Evolutionary conservation across 2,888 invertebrate species (phyloP), one percentile per base, ranked within the genome.

Genomic region (Conops quadrifasciatus): DNA sequence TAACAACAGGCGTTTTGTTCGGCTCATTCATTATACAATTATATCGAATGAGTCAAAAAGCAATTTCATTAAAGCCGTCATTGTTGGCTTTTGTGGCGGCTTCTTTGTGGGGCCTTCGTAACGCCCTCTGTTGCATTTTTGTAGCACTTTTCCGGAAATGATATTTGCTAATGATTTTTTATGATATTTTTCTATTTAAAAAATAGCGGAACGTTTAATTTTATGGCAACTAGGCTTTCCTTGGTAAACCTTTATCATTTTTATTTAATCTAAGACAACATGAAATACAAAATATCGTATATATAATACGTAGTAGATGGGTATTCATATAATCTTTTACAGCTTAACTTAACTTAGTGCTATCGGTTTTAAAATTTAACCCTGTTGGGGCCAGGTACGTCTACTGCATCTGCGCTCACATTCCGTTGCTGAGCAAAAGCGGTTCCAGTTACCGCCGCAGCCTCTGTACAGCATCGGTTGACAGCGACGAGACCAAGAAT

Each of bases 31-130:
- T 79, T 78, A 78, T 80, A 79, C 82, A 82, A 83, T 82, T 83
- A 82, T 80, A 81, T 81, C 70, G 78, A 81, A 83, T 82, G 82
- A 82, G 80, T 82, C 73, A 81, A 79, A 78, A 80, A 79, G 80
- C 80, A 80, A 78, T 80, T 81, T 36, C 56, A 66, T 56, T 56
- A 26, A 45, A 24, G 24, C 11, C 24, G 26, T 5, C 11, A 5
- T 49, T 15, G 47, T 15, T 2, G 28, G 9, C 7, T 9, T 59
- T 36, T 47, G 45, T n/a, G n/a, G n/a, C n/a, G n/a, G n/a, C n/a
- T 36, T 43, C 45, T 36, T 36, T 62, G 43, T 62, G 21, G n/a
- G 47, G 26, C 36, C 7, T n/a, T 45, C 11, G 45, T 24, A 47
- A 47, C 24, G 26, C 24, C 13, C 5, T 21, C 21, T 63, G 5